These are phyloP conservation scores for Hyles vespertilio DNA, from an alignment of 1,140 invertebrate genomes.

Conservation along the genomic window DNA sequence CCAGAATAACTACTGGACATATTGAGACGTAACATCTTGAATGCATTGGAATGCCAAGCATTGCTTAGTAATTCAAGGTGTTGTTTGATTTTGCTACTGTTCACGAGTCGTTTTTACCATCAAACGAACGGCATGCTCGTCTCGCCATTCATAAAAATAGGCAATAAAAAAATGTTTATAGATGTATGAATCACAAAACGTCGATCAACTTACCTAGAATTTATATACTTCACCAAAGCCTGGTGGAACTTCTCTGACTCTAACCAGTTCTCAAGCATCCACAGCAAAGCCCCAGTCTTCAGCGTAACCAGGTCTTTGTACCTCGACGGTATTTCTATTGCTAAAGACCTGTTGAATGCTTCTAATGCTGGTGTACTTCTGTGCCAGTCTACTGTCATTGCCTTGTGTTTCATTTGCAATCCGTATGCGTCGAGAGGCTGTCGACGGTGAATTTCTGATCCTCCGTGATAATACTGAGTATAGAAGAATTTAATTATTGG, in stretches of 20 bases:
- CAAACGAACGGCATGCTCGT: too few species aligned
- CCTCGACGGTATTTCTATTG: slow-evolving; percentile 46
- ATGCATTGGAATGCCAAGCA: too few species aligned
- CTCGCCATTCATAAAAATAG: too few species aligned
- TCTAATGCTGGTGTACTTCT: slow-evolving; percentile 43
- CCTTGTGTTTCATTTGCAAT: slow-evolving; percentile 49
- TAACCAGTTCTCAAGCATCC: slow-evolving; percentile 67
- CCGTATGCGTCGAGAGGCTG: slow-evolving; percentile 37
- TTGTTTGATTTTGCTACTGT: too few species aligned
- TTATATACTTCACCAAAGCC: slow-evolving; percentile 58
- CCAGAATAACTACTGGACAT: too few species aligned
- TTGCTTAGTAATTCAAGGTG: too few species aligned
- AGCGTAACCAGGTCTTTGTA: slow-evolving; percentile 52
- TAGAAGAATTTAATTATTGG: too few species aligned
- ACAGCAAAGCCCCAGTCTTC: slow-evolving; percentile 63
- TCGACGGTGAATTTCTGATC: slow-evolving; percentile 9
- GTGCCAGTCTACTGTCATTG: slow-evolving; percentile 53
- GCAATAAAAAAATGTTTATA: too few species aligned
- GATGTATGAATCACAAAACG: too few species aligned
- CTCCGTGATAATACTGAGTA: slow-evolving; percentile 42
- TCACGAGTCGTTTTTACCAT: too few species aligned
- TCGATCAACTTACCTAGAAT: slow-evolving; percentile 36
- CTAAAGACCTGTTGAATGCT: slow-evolving; percentile 49
- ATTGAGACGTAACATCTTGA: too few species aligned
- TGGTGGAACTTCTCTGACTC: slow-evolving; percentile 54